Base-by-base conservation (phyloP, 2,797 vertebrate genomes). In the Gastrophryne carolinensis region DNA sequence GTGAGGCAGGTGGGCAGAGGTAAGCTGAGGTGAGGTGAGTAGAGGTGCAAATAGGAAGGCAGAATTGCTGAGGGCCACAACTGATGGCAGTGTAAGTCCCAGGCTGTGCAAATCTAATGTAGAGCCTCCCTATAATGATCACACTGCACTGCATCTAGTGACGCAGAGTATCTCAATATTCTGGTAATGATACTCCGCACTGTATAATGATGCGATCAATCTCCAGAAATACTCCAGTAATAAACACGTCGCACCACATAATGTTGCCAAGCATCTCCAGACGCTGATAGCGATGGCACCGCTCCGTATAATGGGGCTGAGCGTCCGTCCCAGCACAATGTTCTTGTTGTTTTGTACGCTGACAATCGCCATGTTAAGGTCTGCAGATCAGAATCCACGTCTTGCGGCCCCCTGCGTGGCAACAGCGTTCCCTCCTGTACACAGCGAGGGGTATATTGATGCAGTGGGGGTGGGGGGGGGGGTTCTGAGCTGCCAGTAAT, bases 401-500 rank as follows among this genome's bases (percentile, higher is more conserved):
- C 41, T 52, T 3, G 30, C 30, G 13, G 41, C 61, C 69, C 75
- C 68, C 75, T 27, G 41, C 27, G 61, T 2, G 1, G 61, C 37
- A 41, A 78, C 75, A 66, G n/a, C 7, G 26, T 53, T 66, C 39
- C 30, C 75, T 47, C 75, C 24, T 15, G 53, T 26, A 23, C 68
- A 7, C 52, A 72, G 68, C 11, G 2, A 58, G 75, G n/a, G 68
- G 75, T 32, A 65, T 78, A 72, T 72, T 66, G 68, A 72, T 78
- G 68, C 26, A 24, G 50, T 26, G 52, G 52, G 56, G 50, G 50
- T 26, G 52, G 52, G 56, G 50, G 53, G 35, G 37, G 27, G 23
- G 65, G 67, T 66, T 72, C 61, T 72, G 68, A 78, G 75, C 26
- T 23, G 68, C 30, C 75, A 66, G 68, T 60, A 78, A 78, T 78